Evolutionary conservation across 1,140 invertebrate genomes (phyloP).

Genomic region (Diachasma alloeum): DNA sequence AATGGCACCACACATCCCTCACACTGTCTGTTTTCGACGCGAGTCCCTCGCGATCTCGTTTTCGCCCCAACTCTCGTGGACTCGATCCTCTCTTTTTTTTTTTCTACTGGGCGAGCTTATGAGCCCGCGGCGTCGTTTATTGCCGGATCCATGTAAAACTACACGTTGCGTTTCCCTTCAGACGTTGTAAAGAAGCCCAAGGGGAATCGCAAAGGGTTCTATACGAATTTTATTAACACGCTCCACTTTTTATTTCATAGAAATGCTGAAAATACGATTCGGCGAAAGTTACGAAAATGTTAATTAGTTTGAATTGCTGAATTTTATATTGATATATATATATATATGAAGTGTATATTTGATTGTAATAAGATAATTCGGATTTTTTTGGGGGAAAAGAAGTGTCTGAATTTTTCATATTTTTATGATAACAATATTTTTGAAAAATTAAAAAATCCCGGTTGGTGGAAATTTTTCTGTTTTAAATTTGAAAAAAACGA

Average conservation of each 20-base stretch:
- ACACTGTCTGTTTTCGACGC: not conserved
- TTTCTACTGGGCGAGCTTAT: not conserved
- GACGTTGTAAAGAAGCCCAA: slow-evolving; percentile 42
- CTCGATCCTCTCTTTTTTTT: not conserved
- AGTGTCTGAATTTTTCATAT: no score
- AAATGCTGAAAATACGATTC: not conserved
- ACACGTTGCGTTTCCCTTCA: slow-evolving; percentile 33
- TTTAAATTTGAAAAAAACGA: no score
- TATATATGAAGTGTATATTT: no score
- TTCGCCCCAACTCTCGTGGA: not conserved
- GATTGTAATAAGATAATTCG: no score
- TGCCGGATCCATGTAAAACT: slow-evolving; percentile 56
- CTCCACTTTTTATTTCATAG: not conserved
- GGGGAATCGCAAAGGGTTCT: not conserved
- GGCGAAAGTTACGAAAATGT: not conserved
- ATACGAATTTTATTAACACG: not conserved
- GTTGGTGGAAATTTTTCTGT: no score
- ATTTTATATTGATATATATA: no score
- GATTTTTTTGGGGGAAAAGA: no score
- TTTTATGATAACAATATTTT: no score
- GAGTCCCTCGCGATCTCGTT: not conserved
- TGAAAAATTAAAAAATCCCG: no score
- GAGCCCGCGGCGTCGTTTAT: slow-evolving; percentile 46
- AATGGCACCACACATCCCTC: not conserved
- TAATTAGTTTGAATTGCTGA: not conserved